Evolutionary conservation across 2,797 vertebrate species (phyloP).

Genomic region (Galaxias olidus): DNA sequence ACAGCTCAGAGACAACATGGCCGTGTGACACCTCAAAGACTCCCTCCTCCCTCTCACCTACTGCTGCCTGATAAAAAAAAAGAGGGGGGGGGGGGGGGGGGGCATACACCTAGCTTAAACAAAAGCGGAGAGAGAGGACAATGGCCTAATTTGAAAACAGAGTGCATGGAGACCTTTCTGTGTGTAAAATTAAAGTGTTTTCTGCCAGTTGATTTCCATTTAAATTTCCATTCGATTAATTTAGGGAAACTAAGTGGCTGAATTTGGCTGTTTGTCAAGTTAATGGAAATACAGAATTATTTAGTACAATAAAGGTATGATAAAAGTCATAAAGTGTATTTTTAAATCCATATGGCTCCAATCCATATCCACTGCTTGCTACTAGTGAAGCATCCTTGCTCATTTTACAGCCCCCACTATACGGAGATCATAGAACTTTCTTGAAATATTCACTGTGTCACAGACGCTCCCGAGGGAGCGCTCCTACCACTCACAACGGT

Average conservation of each 20-base stretch:
- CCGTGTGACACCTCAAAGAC: conserved; percentile 20
- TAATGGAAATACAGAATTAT: no score
- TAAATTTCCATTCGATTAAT: conserved; percentile 2
- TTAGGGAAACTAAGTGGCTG: not conserved
- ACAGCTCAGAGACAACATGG: conserved; percentile 71
- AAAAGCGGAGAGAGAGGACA: conserved; percentile 30
- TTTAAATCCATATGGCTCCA: no score
- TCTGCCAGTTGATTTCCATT: not conserved
- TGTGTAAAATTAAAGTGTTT: conserved; percentile 1
- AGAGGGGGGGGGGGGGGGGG: no score
- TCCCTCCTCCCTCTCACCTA: conserved; percentile 31
- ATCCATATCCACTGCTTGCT: not conserved
- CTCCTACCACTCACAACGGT: not conserved
- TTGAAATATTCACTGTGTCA: conserved; percentile 28
- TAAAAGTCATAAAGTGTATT: no score
- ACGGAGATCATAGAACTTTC: conserved; percentile 42
- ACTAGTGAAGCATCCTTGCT: not conserved
- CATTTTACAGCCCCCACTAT: not conserved
- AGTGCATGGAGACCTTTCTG: conserved; percentile 6
- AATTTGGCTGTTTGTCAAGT: not conserved
- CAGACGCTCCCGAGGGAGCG: conserved; percentile 25
- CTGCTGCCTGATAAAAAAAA: conserved; percentile 29
- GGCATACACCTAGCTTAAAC: conserved; percentile 30
- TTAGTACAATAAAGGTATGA: no score
- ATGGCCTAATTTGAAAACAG: conserved; percentile 34